Base-by-base conservation (phyloP, 1,140 invertebrate species). In the Liolophura sinensis region DNA sequence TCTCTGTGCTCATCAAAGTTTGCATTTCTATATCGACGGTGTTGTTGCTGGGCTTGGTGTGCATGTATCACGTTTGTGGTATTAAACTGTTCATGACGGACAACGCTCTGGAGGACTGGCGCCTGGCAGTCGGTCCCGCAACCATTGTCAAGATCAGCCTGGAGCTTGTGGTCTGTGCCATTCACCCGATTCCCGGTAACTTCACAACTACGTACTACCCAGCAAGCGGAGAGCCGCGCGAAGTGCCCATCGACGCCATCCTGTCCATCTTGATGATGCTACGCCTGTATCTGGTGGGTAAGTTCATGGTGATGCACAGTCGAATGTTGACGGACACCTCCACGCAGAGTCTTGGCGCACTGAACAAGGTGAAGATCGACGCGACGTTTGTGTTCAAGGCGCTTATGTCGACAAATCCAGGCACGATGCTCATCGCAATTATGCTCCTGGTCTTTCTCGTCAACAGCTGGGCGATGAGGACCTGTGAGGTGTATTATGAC, bases 1-100 rank as follows among this genome's bases (percentile, higher is more conserved):
- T 67, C 0, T 81, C 81, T 4, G 62, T 78, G 12, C 60, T 80
- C 27, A 52, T 83, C 7, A 83, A 82, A 69, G 40, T 71, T 47
- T 69, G 73, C 7, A 98, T 96, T 80, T 94, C 94, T 5, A 22
- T 80, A 9, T 72, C 74, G 40, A 84, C 83, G 0, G 62, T 74
- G 12, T 51, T 75, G 15, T 71, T 84, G 25, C 62, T 84, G 18
- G 49, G 74, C 3, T 70, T 73, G 15, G 68, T 84, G 5, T 25
- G 76, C 14, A 60, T 64, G 9, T 83, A 81, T 65, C 79, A 84
- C 59, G 60, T 68, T 14, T 72, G 75, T 9, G 76, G 81, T 4
- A 69, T 81, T 24, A 59, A 73, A 54, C 64, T 80, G 20, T 67
- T 69, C 14, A 80, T 78, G 77, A 71, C 76, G 6, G 75, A 79